Base-by-base conservation (phyloP, 1,140 invertebrate species). In the Ectropis grisescens region DNA sequence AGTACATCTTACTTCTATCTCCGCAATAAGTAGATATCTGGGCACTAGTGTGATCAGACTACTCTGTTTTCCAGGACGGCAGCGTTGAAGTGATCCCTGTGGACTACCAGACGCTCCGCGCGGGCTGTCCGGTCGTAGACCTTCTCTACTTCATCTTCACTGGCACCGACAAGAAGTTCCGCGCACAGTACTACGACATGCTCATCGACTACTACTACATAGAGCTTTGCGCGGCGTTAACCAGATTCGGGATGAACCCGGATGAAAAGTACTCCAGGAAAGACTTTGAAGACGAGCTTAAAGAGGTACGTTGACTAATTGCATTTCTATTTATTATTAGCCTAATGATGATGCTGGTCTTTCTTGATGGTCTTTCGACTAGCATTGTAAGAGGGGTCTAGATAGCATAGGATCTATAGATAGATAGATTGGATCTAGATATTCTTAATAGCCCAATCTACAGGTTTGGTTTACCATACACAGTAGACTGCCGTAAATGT, bases 131-230 rank as follows among this genome's bases (percentile, higher is more conserved):
- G 1, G 55, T 74, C 0, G 39, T 74, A 0, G 87, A 89, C 49
- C 42, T 89, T 2, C 28, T 76, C 13, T 86, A 86, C 41, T 82
- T 86, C 40, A 50, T 88, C 2, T 84, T 83, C 48, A 72, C 69
- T 2, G 83, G 84, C 9, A 78, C 84, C 0, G 70, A 82, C 22
- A 51, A 69, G 10, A 48, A 75, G 9, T 67, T 84, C 11, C 58
- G 85, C 1, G 42, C 45, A 2, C 19, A 76, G 15, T 40, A 85
- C 39, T 84, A 60, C 35, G 54, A 83, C 13, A 33, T 67, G 5
- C 48, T 85, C 1, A 16, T 87, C 5, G 56, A 75, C 9, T 46
- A 69, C 22, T 87, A 86, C 49, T 71, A 85, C 35, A 26, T 58
- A 4, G 64, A 69, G n/a, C 47, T 87, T 7, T 13, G 36, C 10